A percentile compares a stretch with the other conserved stretches of the same genome.
Conservation (phyloP, 1,140 invertebrate genomes). For the Asobara japonica region DNA sequence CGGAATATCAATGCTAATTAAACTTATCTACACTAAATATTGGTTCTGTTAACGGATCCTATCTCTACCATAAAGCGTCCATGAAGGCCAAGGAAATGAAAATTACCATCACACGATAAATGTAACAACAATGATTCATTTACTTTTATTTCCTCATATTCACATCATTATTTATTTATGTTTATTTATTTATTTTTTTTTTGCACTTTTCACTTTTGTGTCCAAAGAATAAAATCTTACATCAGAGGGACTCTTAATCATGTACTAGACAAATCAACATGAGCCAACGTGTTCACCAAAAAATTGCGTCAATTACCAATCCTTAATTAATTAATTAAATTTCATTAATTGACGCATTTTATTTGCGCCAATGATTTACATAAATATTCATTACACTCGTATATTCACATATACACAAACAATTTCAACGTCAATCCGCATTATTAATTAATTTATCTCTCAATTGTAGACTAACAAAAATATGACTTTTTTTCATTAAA, state of each 20-base stretch:
- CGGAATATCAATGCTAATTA: neutral
- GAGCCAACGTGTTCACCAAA: neutral
- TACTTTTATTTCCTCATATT: neutral
- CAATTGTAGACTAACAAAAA: conserved; percentile 25
- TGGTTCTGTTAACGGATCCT: neutral
- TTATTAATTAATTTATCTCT: conserved; percentile 1
- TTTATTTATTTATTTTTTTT: neutral
- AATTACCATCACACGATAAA: conserved; percentile 1
- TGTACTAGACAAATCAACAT: neutral
- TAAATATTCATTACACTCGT: neutral
- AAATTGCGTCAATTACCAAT: neutral
- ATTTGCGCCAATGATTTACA: neutral
- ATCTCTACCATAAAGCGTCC: neutral
- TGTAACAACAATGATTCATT: conserved; percentile 19
- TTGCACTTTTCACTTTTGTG: neutral
- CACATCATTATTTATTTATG: neutral
- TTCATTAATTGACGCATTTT: neutral
- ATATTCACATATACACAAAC: conserved; percentile 24
- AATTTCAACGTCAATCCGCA: conserved; percentile 15
- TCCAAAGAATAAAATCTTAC: conserved; percentile 15
- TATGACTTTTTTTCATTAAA: conserved; percentile 20
- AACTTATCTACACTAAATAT: conserved; percentile 9
- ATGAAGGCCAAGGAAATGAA: conserved; percentile 8
- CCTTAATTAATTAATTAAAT: neutral
- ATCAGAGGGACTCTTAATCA: neutral